These are phyloP conservation scores for Sminthurinus aureus DNA, from an alignment of 2,888 invertebrate genomes.

Conservation along the genomic window DNA sequence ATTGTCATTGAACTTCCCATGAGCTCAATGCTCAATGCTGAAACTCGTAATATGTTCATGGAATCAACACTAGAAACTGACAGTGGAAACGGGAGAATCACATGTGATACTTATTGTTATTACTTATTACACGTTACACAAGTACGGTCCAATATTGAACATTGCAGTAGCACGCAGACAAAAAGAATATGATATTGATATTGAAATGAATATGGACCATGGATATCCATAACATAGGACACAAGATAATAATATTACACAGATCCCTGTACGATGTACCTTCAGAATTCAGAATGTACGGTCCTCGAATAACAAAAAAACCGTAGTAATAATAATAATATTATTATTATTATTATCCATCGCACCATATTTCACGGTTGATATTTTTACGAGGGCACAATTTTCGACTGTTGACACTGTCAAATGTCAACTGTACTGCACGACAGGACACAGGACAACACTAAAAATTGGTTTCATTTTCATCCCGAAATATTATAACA, in stretches of 20 bases:
- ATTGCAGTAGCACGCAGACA: not conserved
- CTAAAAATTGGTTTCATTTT: not conserved
- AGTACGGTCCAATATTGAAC: not conserved
- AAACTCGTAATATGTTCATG: no score
- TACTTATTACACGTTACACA: no score
- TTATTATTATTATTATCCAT: not conserved
- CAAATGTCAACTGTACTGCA: no score
- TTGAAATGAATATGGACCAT: not conserved
- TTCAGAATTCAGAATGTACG: not conserved
- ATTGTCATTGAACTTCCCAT: not conserved
- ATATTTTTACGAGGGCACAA: slow-evolving; percentile 37
- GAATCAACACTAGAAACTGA: not conserved
- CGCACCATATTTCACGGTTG: slow-evolving; percentile 36
- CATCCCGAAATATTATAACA: slow-evolving; percentile 5
- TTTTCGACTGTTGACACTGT: slow-evolving; percentile 31
- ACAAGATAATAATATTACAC: not conserved
- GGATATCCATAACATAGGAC: not conserved
- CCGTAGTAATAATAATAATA: not conserved
- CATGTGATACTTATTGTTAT: no score
- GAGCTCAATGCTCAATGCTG: slow-evolving; percentile 7
- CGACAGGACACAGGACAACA: slow-evolving; percentile 4
- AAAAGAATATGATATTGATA: not conserved
- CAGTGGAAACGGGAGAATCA: not conserved
- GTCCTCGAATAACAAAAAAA: not conserved
- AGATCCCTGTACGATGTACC: not conserved